These are phyloP conservation scores for Ichneumoninae sp. DNA, from an alignment of 2,888 invertebrate species.

Conservation along the genomic window DNA sequence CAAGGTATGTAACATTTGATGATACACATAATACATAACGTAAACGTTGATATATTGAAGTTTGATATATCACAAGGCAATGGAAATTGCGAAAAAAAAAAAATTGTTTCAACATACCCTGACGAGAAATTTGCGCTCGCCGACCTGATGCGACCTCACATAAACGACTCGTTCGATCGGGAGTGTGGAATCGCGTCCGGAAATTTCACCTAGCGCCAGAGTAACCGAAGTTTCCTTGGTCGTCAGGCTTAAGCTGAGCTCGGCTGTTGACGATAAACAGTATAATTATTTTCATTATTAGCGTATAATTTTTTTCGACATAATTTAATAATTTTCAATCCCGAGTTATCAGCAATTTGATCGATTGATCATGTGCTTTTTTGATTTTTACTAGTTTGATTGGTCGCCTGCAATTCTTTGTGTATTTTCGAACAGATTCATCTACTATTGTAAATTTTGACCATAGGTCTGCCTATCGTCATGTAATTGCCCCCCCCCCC, in stretches of 20 bases:
- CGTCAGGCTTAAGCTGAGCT: constrained; percentile 79
- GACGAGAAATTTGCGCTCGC: constrained; percentile 86
- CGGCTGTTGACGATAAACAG: constrained; percentile 71
- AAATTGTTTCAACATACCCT: constrained; percentile 83
- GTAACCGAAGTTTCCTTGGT: constrained; percentile 76
- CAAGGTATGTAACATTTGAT: too few species aligned
- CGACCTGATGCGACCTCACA: constrained; percentile 87
- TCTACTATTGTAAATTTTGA: too few species aligned
- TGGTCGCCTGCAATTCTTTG: too few species aligned
- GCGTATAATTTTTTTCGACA: not conserved
- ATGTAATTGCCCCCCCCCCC: too few species aligned
- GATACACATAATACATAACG: too few species aligned
- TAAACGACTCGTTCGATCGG: constrained; percentile 87
- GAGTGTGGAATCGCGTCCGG: constrained; percentile 85
- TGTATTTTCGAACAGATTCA: too few species aligned
- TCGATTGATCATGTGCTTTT: too few species aligned
- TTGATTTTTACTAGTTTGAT: too few species aligned
- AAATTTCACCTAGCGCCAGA: constrained; percentile 81
- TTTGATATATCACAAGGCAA: not conserved
- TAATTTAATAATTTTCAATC: not conserved
- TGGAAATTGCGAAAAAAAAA: not conserved
- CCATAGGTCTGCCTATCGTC: too few species aligned
- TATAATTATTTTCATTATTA: not conserved
- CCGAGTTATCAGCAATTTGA: not conserved
- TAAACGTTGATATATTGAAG: too few species aligned